Base-by-base conservation (phyloP, 2,888 invertebrate species). In the Belgica antarctica region DNA sequence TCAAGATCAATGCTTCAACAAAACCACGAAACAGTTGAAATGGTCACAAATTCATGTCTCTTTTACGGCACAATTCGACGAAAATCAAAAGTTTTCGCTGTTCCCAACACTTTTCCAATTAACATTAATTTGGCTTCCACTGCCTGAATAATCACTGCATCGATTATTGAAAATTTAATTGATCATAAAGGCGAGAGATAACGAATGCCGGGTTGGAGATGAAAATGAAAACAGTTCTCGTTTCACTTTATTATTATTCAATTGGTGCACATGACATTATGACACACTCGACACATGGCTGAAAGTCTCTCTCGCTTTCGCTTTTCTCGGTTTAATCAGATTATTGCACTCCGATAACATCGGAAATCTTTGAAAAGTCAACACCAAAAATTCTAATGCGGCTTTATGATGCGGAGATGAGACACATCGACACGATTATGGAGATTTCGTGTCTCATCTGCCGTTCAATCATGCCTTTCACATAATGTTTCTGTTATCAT, bases 191-290 rank as follows among this genome's bases (percentile, higher is more conserved):
- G n/a, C n/a, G n/a, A n/a, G n/a, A n/a, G n/a, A n/a, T n/a, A n/a
- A n/a, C n/a, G n/a, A n/a, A n/a, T n/a, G n/a, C n/a, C n/a, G n/a
- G n/a, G 12, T 31, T 31, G 34, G 5, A 8, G 34, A 31, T 31
- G 34, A 31, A 31, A 31, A 31, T 22, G 22, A 7, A 31, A 62
- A 24, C 22, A 15, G 2, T 24, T 59, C 10, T 27, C 17, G 28
- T 62, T 62, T 62, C 62, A 62, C 62, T 62, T 62, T 62, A 28
- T 62, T 62, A 31, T 62, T 28, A 62, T 62, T 62, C 52, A 52
- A 62, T 25, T 62, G n/a, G 31, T 62, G 17, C 34, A 62, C 34
- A 41, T 41, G 41, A 5, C 15, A 41, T 41, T 41, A 41, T 41
- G 10, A 15, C 41, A 34, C 34, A n/a, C n/a, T n/a, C 34, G 34